phyloP scores from a whole-genome alignment of 2,113 vertebrate species.

The Rhinichthys klamathensis region DNA sequence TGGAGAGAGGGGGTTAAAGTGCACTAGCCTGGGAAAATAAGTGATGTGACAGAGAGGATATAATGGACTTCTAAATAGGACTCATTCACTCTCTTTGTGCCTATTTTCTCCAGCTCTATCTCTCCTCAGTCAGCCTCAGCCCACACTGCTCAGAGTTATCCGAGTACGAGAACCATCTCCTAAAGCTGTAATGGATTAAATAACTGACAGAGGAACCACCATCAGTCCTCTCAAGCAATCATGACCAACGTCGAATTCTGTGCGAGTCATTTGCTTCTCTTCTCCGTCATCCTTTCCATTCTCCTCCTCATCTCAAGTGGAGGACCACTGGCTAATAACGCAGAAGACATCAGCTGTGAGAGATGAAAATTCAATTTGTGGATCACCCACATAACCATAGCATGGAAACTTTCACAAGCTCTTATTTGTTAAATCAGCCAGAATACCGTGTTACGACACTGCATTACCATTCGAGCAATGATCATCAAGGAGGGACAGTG shows the following conservation, averaged over 20 bases:
- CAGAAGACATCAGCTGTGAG: constrained; percentile 19
- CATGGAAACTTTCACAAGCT: not conserved
- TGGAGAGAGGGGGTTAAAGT: constrained; percentile 36
- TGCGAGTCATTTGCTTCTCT: constrained; percentile 12
- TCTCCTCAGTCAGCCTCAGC: not conserved
- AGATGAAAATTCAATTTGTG: constrained; percentile 34
- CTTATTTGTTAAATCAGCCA: constrained; percentile 23
- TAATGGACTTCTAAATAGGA: constrained; percentile 75
- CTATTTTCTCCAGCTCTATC: constrained; percentile 35
- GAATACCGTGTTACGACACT: not conserved
- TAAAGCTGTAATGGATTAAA: constrained; percentile 71
- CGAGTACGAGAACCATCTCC: constrained; percentile 69
- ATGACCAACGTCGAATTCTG: constrained; percentile 26
- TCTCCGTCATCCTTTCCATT: not conserved
- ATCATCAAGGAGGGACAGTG: constrained; percentile 19
- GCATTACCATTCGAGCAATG: constrained; percentile 27
- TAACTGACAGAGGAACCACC: constrained; percentile 45
- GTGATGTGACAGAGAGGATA: constrained; percentile 48
- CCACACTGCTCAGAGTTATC: constrained; percentile 53
- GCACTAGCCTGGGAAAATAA: constrained; percentile 44
- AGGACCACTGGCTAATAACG: constrained; percentile 3
- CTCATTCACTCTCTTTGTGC: constrained; percentile 64
- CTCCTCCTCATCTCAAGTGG: not conserved
- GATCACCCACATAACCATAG: not conserved
- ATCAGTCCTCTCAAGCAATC: constrained; percentile 38